Conservation (phyloP, 2,888 invertebrate genomes). For the Cataglyphis cursor region DNA sequence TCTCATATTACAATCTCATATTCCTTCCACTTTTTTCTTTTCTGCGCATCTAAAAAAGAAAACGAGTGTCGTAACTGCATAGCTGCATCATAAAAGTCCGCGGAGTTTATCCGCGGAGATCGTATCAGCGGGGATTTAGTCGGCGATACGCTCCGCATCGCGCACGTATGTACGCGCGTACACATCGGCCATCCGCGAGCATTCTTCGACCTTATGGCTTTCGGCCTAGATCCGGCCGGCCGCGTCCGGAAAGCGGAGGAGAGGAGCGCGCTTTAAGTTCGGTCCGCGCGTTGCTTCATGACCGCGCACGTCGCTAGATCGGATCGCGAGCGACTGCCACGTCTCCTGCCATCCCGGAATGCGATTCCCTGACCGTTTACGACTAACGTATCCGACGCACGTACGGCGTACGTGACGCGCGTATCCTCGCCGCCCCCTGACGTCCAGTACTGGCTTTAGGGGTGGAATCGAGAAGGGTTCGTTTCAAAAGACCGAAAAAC, state of each 20-base stretch:
- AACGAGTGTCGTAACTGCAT: constrained; percentile 45
- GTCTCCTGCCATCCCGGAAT: constrained; percentile 51
- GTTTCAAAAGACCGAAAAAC: neutral
- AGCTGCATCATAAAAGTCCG: constrained; percentile 59
- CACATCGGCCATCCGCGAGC: constrained; percentile 26
- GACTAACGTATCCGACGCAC: constrained; percentile 79
- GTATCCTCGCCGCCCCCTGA: constrained; percentile 57
- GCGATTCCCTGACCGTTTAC: constrained; percentile 74
- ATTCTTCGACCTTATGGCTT: constrained; percentile 57
- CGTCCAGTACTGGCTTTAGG: constrained; percentile 56
- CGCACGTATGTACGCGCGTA: neutral
- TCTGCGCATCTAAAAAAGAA: constrained; percentile 26
- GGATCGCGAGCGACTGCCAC: constrained; percentile 63
- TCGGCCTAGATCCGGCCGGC: constrained; percentile 17
- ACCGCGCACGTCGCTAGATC: constrained; percentile 64
- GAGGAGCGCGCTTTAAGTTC: constrained; percentile 65
- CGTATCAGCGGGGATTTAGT: constrained; percentile 60
- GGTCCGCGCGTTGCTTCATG: constrained; percentile 59
- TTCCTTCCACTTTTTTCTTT: neutral
- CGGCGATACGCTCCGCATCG: neutral
- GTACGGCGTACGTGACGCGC: constrained; percentile 78
- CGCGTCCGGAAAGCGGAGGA: constrained; percentile 35
- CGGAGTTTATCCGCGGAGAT: constrained; percentile 51
- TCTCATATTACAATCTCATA: constrained; percentile 20
- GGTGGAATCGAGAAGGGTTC: neutral